Evolutionary conservation across 2,797 vertebrate species (phyloP), one percentile per base, ranked within the genome.

Genomic region (Trachops cirrhosus): DNA sequence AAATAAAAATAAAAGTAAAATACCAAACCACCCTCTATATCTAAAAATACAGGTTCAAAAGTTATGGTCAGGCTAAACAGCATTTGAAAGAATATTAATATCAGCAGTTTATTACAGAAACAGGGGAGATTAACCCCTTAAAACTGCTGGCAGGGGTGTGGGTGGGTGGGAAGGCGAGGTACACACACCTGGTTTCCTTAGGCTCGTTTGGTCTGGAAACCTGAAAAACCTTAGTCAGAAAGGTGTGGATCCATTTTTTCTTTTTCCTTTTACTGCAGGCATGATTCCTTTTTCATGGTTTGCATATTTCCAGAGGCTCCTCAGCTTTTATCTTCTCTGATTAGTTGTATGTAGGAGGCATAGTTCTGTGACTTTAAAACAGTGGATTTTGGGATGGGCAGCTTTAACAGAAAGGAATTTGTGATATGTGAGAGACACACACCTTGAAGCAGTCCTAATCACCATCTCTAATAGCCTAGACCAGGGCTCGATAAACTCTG

Each of bases 31-130:
- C 84, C 44, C 18, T 50, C 39, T 82, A 46, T 85, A 92, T 92
- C 89, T 29, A 93, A 96, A 98, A 98, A 96, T 95, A 97, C 85
- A 37, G 90, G 94, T 85, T 91, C 34, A 85, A 90, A 95, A 96
- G 67, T 97, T 96, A 95, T 52, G 70, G 48, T 92, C 86, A 95
- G 62, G 97, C 88, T 96, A 95, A 98, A 95, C n/a, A 92, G 29
- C 85, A 82, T 95, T 94, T 91, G 83, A 93, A 97, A 97, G 91
- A 97, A 78, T 70, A 96, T 95, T 95, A 75, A 73, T 67, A 95
- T 54, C 85, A 89, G 54, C 39, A 73, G 94, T 96, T 95, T 79
- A 90, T 93, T 96, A 94, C 41, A 91, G 21, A 80, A 97, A 94
- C 50, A 96, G 96, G 67, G 89, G 96, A 94, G 92, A 37, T 96